Base-by-base conservation (phyloP, 23 tunicate genomes). In the Diplosoma virens region DNA sequence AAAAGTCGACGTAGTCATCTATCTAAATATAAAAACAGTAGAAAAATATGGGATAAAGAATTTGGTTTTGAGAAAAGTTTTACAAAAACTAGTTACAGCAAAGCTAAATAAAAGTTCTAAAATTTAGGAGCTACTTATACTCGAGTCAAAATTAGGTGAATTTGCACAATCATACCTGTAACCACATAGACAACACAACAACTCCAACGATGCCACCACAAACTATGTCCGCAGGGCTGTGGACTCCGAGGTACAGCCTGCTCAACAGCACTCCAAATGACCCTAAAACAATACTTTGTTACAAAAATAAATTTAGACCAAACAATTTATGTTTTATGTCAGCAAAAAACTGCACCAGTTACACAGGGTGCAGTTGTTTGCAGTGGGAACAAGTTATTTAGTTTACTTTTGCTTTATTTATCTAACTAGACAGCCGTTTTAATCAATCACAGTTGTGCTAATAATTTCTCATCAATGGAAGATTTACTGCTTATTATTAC, bases 191-290 rank as follows among this genome's bases (percentile, higher is more conserved):
- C 3, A 95, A 80, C 27, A 95, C 86, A 24, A 95, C 24, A 28
- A 91, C 95, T 4, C 99, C 99, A 30, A 95, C 79, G 32, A 95
- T 69, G 5, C 99, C 99, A 4, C 99, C 99, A 58, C 94, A 83
- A 1, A 95, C 99, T 23, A 95, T 88, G 58, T 95, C 99, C n/a
- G 99, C 99, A 24, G 99, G 99, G 50, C 96, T 89, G 67, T 95
- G 99, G 18, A 95, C 96, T 22, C 99, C 99, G 14, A 95, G 74
- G 64, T 95, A 95, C 20, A 95, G 67, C 30, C 99, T 45, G 81
- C 96, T 88, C 1, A 95, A 69, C 81, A 95, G 50, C 35, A 95
- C 96, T 35, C 92, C 86, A 78, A 86, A 88, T 37, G 99, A 95
- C 99, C 99, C 86, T 84, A 77, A 22, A 73, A 28, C 14, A 58